Evolutionary conservation across 1,140 invertebrate species (phyloP), one percentile per base, ranked within the genome.

Genomic region (Tribolium castaneum): DNA sequence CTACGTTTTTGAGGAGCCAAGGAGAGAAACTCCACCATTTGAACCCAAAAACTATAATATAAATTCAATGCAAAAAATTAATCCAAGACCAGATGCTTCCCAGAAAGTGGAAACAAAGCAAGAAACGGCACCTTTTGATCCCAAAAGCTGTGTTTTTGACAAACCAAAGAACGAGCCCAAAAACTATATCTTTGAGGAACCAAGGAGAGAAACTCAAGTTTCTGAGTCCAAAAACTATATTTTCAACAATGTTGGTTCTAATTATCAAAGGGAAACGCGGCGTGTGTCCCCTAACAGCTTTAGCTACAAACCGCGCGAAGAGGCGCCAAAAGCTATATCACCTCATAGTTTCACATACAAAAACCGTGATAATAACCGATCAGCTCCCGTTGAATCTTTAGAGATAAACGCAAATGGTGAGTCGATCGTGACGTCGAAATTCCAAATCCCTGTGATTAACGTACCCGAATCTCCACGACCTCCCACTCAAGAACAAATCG

Each of bases 361-460:
- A 71, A 77, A 45, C 22, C 45, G 22, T 12, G 52, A 73, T n/a
- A 78, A 14, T 12, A 66, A 66, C 12, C 59, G 59, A 0, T 9
- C 25, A 12, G 30, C 14, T 66, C 59, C 59, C 35, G 30, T 66
- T 35, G 59, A 66, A 30, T 66, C 82, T 3, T 62, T 84, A 13
- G 85, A 87, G 71, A 80, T 85, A 19, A 85, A 85, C n/a, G 85
- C 85, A 12, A 78, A 81, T 50, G 85, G 83, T 10, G 86, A 87
- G 80, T 83, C 86, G 5, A 82, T 88, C 5, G 80, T 88, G 10
- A 87, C 87, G n/a, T 86, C 86, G 14, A 85, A 87, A 80, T 85
- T 88, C 25, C 85, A 88, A 52, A 86, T 88, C 70, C 85, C 87
- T 54, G 74, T 84, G 14, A 83, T 83, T 49, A 85, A 78, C 7